phyloP scores from a whole-genome alignment of 2,797 vertebrate species.

The Anolis apletophallus region DNA sequence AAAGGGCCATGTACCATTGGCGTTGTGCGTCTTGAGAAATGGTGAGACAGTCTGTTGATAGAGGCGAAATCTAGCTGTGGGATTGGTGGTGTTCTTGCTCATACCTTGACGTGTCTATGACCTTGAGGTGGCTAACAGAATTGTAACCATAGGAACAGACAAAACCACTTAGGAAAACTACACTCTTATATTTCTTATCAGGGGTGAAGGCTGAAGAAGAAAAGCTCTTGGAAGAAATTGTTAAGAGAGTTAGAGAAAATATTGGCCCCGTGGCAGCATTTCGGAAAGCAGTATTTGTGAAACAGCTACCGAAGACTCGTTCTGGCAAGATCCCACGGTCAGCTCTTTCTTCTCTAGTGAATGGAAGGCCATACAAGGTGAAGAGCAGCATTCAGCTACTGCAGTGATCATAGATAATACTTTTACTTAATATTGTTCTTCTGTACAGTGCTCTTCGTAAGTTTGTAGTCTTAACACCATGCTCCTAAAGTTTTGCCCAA shows the following conservation, averaged over 20 bases:
- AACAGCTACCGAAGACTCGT: constrained; percentile 90
- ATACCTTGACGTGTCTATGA: neutral
- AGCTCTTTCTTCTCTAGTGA: constrained; percentile 87
- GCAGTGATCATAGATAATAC: fast-evolving
- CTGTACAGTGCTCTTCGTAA: neutral
- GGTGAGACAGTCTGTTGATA: constrained; percentile 78
- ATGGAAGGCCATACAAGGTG: constrained; percentile 91
- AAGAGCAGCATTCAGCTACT: neutral
- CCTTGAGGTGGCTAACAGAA: neutral
- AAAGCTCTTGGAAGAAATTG: constrained; percentile 82
- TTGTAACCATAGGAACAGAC: neutral
- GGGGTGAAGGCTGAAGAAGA: constrained; percentile 77
- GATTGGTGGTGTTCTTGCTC: neutral
- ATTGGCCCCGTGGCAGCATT: constrained; percentile 95
- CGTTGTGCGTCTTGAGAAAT: constrained; percentile 88
- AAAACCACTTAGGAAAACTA: neutral
- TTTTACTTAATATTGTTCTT: neutral
- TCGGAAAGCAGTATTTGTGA: constrained; percentile 87
- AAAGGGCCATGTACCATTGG: constrained; percentile 92
- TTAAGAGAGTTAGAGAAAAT: constrained; percentile 84
- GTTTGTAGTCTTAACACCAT: neutral
- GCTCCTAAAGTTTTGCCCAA: neutral
- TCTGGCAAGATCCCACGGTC: constrained; percentile 96
- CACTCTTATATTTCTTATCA: constrained; percentile 67
- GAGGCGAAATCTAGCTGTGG: neutral